Conservation (phyloP, 1,140 invertebrate genomes). For the Tetramorium simillimum region DNA sequence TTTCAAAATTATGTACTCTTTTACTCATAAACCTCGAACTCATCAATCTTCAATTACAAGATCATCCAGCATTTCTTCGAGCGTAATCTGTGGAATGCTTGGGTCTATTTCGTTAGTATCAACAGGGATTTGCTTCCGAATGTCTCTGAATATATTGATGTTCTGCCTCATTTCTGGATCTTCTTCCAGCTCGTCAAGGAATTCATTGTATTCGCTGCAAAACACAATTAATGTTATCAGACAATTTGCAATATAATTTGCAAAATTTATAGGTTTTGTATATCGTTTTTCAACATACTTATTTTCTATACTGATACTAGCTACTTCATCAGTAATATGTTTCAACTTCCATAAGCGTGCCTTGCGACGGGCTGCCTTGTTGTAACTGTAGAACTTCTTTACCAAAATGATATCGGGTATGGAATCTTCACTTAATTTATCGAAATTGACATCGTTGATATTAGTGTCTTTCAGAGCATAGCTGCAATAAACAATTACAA, state of each 20-base stretch:
- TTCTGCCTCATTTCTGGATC: constrained; percentile 95
- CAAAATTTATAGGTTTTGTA: neutral
- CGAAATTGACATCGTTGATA: constrained; percentile 95
- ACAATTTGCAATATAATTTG: neutral
- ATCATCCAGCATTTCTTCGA: constrained; percentile 99
- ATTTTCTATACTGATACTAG: constrained; percentile 89
- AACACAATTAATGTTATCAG: constrained; percentile 19
- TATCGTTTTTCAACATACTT: constrained; percentile 85
- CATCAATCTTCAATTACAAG: constrained; percentile 92
- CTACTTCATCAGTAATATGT: constrained; percentile 91
- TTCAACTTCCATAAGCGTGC: constrained; percentile 97
- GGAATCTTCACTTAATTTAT: constrained; percentile 90
- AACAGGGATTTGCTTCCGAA: constrained; percentile 87
- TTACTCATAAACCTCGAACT: constrained; percentile 85
- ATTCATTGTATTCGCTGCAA: constrained; percentile 96
- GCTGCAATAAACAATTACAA: constrained; percentile 83
- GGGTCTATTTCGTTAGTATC: constrained; percentile 89
- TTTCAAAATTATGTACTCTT: neutral
- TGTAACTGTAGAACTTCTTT: constrained; percentile 94
- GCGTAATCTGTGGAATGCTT: constrained; percentile 92
- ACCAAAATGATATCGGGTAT: constrained; percentile 97
- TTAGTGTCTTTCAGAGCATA: constrained; percentile 96
- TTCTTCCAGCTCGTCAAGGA: constrained; percentile 99
- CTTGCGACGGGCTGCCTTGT: constrained; percentile 89
- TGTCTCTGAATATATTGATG: constrained; percentile 97